Evolutionary conservation across 2,888 invertebrate genomes (phyloP).

Genomic region (Branchipolynoe longqiensis): DNA sequence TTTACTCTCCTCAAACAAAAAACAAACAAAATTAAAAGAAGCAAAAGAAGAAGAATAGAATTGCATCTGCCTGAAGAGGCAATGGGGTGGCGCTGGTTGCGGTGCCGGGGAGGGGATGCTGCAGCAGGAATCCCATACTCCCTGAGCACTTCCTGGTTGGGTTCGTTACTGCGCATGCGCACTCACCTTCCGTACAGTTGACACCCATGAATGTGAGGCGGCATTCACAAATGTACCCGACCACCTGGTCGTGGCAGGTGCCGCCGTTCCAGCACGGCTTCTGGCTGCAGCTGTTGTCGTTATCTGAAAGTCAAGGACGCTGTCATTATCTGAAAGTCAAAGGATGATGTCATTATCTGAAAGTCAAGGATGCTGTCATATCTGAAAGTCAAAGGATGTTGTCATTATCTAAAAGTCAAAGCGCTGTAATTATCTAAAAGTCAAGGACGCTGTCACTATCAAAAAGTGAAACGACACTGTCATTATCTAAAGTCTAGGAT

Average conservation of each 20-base stretch:
- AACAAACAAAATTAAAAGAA: no score
- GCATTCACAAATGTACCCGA: constrained; percentile 2
- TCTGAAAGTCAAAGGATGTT: not conserved
- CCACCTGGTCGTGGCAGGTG: not conserved
- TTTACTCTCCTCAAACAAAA: no score
- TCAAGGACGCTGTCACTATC: not conserved
- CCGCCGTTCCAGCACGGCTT: constrained; percentile 25
- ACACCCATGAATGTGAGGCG: not conserved
- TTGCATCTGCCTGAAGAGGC: no score
- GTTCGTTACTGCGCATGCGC: no score
- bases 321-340: not conserved
- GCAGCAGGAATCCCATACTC: no score
- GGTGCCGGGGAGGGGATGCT: no score
- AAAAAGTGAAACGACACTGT: not conserved
- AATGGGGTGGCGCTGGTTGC: no score
- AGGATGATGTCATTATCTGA: not conserved
- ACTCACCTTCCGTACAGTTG: not conserved
- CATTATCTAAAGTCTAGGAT: no score
- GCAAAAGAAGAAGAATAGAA: no score
- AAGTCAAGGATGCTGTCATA: not conserved
- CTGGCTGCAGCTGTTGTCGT: not conserved
- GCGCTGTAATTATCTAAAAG: not conserved
- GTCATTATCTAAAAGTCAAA: not conserved
- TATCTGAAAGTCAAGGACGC: not conserved
- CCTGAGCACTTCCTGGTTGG: no score